Base-by-base conservation (phyloP, 1,140 invertebrate species). In the Amphibalanus amphitrite region DNA sequence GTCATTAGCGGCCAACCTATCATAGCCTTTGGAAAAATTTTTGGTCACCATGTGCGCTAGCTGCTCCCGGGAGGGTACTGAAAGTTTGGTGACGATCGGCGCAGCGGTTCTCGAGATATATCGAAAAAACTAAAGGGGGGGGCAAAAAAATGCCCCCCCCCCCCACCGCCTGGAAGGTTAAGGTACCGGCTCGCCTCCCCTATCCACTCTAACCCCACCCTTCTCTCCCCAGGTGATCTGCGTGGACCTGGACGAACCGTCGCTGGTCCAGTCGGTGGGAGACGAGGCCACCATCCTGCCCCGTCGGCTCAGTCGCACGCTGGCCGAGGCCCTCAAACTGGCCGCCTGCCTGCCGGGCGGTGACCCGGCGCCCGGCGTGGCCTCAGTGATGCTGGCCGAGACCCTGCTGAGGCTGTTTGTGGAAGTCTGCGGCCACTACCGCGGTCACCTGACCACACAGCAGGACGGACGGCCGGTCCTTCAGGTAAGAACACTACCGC, bases 321-420 rank as follows among this genome's bases (percentile, higher is more conserved):
- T 89, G 68, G 82, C 83, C 73, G 83, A 84, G 3, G 85, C 87
- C 4, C 78, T 89, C 3, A 84, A 87, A 71, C 81, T 87, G 77
- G 83, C 85, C 69, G 81, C 79, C 74, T 59, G 47, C 1, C 47
- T 59, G 47, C 47, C 47, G 10, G 47, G 47, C 17, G 13, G 13
- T 1, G 47, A 77, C 26, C 78, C 82, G 69, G 72, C 77, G 72
- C 20, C 47, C 13, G 47, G 13, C 47, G 20, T 13, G 10, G 47
- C 47, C 47, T 13, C 47, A 78, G 79, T 86, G 72, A 80, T 87
- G 74, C 82, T 88, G 33, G 84, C 84, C 17, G 87, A 89, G 79
- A 86, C 86, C 25, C 86, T 89, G 77, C 77, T 89, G 17, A 78
- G 86, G 29, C 82, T 87, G 71, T 89, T 88, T 81, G 82, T 88